Percentiles rank a stretch among this genome's conserved stretches.
Conservation (phyloP, 2,113 vertebrate genomes). For the Chaenogobius annularis region DNA sequence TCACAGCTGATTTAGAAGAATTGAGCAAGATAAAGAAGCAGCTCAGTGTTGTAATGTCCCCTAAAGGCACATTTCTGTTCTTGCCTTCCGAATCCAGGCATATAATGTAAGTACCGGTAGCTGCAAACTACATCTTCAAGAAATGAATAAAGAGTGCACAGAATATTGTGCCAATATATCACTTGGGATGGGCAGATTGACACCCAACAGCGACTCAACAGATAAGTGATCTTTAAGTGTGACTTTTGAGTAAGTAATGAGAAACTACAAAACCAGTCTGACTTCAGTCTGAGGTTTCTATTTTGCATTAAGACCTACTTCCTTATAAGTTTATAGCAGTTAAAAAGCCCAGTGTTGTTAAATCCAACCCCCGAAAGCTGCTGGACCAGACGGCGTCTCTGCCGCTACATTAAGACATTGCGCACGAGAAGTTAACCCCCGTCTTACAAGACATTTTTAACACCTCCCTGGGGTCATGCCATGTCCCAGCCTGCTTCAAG, state of each 20-base stretch:
- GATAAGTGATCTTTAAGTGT: not conserved
- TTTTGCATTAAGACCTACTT: not conserved
- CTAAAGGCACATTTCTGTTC: not conserved
- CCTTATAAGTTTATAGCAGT: not conserved
- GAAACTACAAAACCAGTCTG: not conserved
- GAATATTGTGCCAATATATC: not conserved
- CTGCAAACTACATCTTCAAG: not conserved
- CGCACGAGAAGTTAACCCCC: too few species aligned
- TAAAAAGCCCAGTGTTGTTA: not conserved
- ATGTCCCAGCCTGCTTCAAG: too few species aligned
- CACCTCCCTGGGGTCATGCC: too few species aligned
- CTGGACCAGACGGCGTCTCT: too few species aligned
- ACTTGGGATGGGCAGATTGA: not conserved
- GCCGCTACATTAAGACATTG: too few species aligned
- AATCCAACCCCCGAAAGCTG: too few species aligned
- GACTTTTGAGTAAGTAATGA: not conserved
- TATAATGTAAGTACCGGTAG: not conserved
- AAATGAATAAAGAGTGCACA: not conserved
- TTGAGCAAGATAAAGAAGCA: slow-evolving; percentile 11
- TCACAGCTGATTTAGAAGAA: slow-evolving; percentile 28
- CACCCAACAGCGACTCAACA: not conserved
- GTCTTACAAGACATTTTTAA: too few species aligned
- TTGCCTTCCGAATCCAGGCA: not conserved
- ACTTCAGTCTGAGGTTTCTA: not conserved
- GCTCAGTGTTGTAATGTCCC: slow-evolving; percentile 22